Evolutionary conservation across 2,797 vertebrate species (phyloP).

Genomic region (Lycodopsis pacificus): DNA sequence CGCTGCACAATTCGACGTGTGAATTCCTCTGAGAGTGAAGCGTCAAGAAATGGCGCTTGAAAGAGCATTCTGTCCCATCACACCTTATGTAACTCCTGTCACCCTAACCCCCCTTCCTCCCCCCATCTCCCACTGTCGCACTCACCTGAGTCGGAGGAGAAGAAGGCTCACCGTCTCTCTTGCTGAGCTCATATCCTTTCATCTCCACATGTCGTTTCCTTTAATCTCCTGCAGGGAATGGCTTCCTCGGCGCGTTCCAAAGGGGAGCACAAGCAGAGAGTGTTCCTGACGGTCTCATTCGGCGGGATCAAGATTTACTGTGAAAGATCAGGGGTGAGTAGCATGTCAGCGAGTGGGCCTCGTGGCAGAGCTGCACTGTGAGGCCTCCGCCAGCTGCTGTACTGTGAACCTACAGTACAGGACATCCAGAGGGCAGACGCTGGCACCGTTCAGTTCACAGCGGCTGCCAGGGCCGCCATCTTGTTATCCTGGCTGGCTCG

Average conservation of each 20-base stretch:
- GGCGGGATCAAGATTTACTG: slow-evolving; percentile 99
- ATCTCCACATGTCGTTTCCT: slow-evolving; percentile 59
- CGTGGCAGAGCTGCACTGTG: slow-evolving; percentile 21
- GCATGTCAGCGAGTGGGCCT: slow-evolving; percentile 46
- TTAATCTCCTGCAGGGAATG: slow-evolving; percentile 89
- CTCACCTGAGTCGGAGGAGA: slow-evolving; percentile 66
- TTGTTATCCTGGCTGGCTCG: slow-evolving; percentile 52
- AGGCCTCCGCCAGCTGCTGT: slow-evolving; percentile 64
- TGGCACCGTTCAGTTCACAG: slow-evolving; percentile 57
- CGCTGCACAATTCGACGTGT: slow-evolving; percentile 39
- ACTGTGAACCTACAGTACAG: slow-evolving; percentile 47
- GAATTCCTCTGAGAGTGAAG: slow-evolving; percentile 65
- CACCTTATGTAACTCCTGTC: slow-evolving; percentile 77
- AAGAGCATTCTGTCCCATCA: slow-evolving; percentile 68
- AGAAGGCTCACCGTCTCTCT: slow-evolving; percentile 39
- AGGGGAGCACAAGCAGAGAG: slow-evolving; percentile 98
- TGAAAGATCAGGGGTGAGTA: slow-evolving; percentile 98
- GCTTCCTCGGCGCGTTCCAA: slow-evolving; percentile 96
- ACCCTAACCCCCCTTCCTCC: slow-evolving; percentile 16
- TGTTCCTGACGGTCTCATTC: slow-evolving; percentile 98
- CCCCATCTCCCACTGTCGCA: slow-evolving; percentile 48
- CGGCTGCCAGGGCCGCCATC: slow-evolving; percentile 62
- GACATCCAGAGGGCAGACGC: slow-evolving; percentile 70
- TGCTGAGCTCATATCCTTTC: slow-evolving; percentile 62
- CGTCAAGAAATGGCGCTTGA: slow-evolving; percentile 63